These are phyloP conservation scores for Eutolmus rufibarbis DNA, from an alignment of 2,888 invertebrate genomes.

Conservation along the genomic window DNA sequence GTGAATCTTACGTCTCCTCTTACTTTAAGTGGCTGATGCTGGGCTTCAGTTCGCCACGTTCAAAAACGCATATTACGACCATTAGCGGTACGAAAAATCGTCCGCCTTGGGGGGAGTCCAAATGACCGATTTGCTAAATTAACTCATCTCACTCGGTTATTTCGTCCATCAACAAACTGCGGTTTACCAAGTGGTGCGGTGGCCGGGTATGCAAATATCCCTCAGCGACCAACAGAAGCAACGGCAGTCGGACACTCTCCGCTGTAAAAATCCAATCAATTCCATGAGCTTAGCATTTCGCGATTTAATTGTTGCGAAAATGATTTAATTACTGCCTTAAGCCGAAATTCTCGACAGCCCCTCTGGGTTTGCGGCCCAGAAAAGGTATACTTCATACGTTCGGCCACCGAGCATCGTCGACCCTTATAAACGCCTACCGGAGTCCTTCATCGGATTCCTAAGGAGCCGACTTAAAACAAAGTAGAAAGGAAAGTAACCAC, in stretches of 20 bases:
- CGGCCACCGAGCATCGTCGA: constrained; percentile 4
- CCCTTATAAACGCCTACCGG: neutral
- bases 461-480: neutral
- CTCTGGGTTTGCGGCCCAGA: neutral
- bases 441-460: neutral
- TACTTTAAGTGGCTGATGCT: neutral
- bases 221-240: neutral
- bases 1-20: neutral
- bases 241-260: neutral
- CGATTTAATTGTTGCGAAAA: constrained; percentile 38
- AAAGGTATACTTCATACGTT: neutral
- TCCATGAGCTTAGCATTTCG: neutral
- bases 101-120: neutral
- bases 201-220: constrained; percentile 26
- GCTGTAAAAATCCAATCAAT: constrained; percentile 24
- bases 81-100: neutral
- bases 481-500: constrained; percentile 36
- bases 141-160: constrained; percentile 23
- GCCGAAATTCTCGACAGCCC: neutral
- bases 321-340: constrained; percentile 33
- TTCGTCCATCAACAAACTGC: neutral
- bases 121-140: constrained; percentile 22
- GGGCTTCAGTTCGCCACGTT: neutral
- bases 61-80: neutral
- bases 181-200: neutral